A percentile compares a stretch with the other conserved stretches of the same genome.
phyloP scores from a whole-genome alignment of 2,113 vertebrate species.

The Opisthocomus hoazin region DNA sequence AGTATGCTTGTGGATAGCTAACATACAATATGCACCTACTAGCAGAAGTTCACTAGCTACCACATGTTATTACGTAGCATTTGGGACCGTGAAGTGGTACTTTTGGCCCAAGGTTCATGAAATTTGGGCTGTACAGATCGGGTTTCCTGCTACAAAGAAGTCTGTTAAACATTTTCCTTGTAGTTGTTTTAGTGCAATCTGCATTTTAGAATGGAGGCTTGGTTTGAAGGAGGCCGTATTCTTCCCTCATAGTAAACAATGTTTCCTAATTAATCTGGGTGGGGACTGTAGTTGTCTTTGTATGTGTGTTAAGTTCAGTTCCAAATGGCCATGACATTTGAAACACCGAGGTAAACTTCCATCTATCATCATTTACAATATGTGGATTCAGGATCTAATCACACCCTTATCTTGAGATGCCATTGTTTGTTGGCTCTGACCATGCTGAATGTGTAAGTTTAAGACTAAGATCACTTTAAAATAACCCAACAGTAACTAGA shows the following conservation, averaged over 20 bases:
- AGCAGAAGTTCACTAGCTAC: background rate
- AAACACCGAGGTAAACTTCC: background rate
- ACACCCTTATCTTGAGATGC: background rate
- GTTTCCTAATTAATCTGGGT: background rate
- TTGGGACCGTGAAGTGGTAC: background rate
- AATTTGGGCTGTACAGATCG: background rate
- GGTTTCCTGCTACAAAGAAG: background rate
- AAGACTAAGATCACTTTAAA: background rate
- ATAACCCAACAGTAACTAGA: background rate
- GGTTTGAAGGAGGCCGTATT: background rate
- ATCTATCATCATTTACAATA: background rate
- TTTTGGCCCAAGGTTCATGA: background rate
- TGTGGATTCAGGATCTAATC: background rate
- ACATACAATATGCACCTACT: background rate
- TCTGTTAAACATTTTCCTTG: background rate
- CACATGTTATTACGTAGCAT: background rate
- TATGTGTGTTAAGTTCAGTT: background rate
- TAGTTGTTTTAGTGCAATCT: background rate
- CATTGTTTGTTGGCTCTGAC: background rate
- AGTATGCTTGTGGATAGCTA: background rate
- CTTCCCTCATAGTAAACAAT: background rate
- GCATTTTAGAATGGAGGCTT: background rate
- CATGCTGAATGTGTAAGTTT: background rate
- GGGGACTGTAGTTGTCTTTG: background rate
- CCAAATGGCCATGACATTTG: background rate